Evolutionary conservation across 1,140 invertebrate genomes (phyloP), one percentile per base, ranked within the genome.

Genomic region (Fopius arisanus): DNA sequence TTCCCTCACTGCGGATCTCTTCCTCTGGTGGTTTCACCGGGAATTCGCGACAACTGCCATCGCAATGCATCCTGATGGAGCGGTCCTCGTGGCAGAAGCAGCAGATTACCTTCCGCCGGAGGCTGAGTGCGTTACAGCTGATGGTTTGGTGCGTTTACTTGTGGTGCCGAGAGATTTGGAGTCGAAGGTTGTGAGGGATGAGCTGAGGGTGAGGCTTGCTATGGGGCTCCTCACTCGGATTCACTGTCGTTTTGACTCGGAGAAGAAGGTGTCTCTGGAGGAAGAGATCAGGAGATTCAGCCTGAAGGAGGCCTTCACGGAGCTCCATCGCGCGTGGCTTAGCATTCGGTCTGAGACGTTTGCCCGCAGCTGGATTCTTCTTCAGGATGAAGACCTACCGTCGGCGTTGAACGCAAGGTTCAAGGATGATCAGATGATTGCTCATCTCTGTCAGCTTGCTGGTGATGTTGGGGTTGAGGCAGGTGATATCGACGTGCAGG

Each of bases 11-110:
- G 80, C 86, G 0, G 88, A 90, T 69, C 80, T 90, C 1, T 90
- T 90, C 33, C 81, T 87, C 4, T 90, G 89, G 89, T 90, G 89
- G 89, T 90, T 90, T 51, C 88, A 87, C 26, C 81, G 83, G 2
- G 89, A 90, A 71, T 90, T 90, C 72, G 88, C 86, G 0, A 86
- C 88, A 0, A 88, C 88, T 0, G 89, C 88, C 0, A 81, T 88
- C 69, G 85, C 89, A 3, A 83, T 90, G 77, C 88, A 90, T 70
- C 84, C 86, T 0, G 77, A 84, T 4, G 88, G 88, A 0, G 89
- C 86, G 0, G 76, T 89, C 3, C 76, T 90, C 2, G 84, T 90
- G 0, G 86, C 84, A 0, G 86, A 89, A 73, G 77, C 79, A 19
- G 82, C 84, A 0, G 84, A 87, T 21, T 89, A 88, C 31, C 70